A percentile compares a stretch with the other conserved stretches of the same genome.
Evolutionary conservation across 2,113 vertebrate species (phyloP).

Genomic region (Pteropus alecto): DNA sequence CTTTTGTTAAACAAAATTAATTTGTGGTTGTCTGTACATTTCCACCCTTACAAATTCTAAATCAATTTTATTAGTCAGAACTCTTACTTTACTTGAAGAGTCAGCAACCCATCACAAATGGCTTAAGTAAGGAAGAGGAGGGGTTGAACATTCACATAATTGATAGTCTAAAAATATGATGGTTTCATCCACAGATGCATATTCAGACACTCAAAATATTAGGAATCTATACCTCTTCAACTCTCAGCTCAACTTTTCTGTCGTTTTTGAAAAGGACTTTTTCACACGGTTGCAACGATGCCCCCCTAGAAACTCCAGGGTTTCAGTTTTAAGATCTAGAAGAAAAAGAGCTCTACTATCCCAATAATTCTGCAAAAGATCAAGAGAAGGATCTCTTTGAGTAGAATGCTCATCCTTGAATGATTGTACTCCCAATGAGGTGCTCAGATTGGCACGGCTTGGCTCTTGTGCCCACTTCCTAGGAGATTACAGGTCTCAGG

Average conservation of each 20-base stretch:
- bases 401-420: neutral
- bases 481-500: neutral
- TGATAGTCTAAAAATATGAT: neutral
- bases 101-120: neutral
- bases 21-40: neutral
- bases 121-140: neutral
- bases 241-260: neutral
- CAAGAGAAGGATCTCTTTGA: neutral
- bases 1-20: conserved; percentile 37
- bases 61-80: conserved; percentile 35
- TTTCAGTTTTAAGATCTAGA: neutral
- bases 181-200: neutral
- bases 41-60: conserved; percentile 40
- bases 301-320: neutral
- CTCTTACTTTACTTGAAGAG: neutral
- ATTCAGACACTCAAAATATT: neutral
- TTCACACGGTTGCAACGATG: rapidly evolving
- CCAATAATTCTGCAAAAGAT: neutral
- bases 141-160: neutral
- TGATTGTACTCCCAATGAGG: rapidly evolving
- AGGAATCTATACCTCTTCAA: neutral
- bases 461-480: neutral
- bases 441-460: neutral
- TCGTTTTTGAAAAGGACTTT: neutral
- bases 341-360: neutral